Evolutionary conservation across 2,113 vertebrate genomes (phyloP).

Genomic region (Alectura lathami): DNA sequence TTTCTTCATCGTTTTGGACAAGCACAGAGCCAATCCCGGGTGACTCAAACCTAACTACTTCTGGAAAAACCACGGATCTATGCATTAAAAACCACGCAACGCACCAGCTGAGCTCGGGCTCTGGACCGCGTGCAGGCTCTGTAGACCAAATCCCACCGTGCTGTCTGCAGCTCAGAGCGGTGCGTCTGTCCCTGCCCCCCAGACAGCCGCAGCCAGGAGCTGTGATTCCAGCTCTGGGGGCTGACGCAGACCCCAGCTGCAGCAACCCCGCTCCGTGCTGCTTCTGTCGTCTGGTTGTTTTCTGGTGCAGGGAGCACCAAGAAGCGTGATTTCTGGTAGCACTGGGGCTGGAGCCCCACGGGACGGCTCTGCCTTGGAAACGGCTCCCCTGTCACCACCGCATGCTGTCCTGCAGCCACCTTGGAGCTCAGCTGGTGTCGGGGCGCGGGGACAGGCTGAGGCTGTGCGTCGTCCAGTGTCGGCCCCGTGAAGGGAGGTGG

Average conservation of each 20-base stretch:
- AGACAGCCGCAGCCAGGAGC: neutral
- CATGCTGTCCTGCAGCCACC: accelerated
- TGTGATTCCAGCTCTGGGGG: accelerated
- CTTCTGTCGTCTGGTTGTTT: neutral
- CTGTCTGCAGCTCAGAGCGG: neutral
- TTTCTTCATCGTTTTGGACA: neutral
- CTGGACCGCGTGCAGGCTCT: neutral
- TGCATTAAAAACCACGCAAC: accelerated
- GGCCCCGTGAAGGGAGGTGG: no score
- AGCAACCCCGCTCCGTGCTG: accelerated
- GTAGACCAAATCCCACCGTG: neutral
- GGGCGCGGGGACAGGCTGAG: no score
- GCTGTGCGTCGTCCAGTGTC: no score
- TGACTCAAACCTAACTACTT: neutral
- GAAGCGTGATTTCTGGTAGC: neutral
- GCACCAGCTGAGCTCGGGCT: accelerated
- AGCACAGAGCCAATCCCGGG: neutral
- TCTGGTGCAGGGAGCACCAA: neutral
- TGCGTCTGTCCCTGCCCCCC: neutral
- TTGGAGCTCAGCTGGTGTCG: no score
- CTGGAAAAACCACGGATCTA: neutral
- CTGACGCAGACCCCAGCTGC: neutral
- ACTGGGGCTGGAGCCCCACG: neutral
- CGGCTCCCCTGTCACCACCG: neutral
- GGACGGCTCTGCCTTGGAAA: neutral